A percentile compares a stretch with the other conserved stretches of the same genome.
phyloP scores from a whole-genome alignment of 2,113 vertebrate species.

The Odobenus rosmarus region DNA sequence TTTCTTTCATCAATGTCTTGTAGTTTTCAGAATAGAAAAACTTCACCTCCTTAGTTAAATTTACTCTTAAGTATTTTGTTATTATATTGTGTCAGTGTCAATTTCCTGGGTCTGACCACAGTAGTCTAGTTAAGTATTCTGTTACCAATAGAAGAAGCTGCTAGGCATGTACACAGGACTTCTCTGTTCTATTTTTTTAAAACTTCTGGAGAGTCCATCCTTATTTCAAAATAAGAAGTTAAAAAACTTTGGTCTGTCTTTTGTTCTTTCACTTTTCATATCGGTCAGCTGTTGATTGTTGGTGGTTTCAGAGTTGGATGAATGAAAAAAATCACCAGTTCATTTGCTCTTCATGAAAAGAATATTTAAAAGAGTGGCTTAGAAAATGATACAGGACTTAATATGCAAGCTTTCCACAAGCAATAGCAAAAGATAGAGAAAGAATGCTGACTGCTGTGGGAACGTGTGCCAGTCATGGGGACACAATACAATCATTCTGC shows the following conservation, averaged over 20 bases:
- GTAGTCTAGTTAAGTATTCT: background rate
- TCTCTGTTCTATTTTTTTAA: background rate
- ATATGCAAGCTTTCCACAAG: background rate
- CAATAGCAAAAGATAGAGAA: background rate
- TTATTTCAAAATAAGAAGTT: background rate
- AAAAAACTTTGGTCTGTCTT: background rate
- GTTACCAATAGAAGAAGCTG: background rate
- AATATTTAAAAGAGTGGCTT: background rate
- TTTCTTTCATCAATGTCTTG: background rate
- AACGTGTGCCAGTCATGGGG: background rate
- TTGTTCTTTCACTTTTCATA: background rate
- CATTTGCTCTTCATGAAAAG: background rate
- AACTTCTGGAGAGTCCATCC: background rate
- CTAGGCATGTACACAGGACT: background rate
- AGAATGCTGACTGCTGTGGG: background rate
- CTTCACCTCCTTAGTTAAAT: background rate
- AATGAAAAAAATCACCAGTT: background rate
- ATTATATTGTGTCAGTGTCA: background rate
- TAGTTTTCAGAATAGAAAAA: background rate
- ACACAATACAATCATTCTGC: accelerated
- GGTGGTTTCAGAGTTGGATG: background rate
- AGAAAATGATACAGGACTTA: background rate
- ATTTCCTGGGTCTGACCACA: background rate
- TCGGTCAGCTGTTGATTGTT: background rate
- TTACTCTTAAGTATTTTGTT: background rate